Conservation (phyloP, 2,888 invertebrate species). For the Masnerella sp. region DNA sequence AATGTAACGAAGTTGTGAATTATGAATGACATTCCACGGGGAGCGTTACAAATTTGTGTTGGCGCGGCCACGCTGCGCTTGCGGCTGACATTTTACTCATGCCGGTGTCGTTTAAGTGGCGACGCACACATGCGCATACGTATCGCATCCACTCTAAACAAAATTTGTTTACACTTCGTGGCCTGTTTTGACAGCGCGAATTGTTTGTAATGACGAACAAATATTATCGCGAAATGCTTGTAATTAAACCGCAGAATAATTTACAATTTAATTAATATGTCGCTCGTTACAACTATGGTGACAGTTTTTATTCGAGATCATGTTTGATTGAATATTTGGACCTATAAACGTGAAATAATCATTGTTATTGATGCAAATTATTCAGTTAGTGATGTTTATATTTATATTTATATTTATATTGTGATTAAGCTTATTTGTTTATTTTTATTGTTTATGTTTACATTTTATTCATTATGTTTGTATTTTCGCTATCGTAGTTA, state of each 20-base stretch:
- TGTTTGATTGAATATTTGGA: no score
- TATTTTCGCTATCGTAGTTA: no score
- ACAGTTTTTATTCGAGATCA: no score
- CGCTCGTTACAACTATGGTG: no score
- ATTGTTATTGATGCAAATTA: no score
- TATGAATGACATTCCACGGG: constrained; percentile 44
- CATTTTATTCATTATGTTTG: no score
- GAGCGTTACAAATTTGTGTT: constrained; percentile 33
- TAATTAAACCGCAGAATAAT: background rate
- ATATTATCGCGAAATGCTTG: background rate
- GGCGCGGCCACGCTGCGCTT: constrained; percentile 5
- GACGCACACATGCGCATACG: background rate
- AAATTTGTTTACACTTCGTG: constrained; percentile 16
- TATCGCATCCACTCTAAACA: background rate
- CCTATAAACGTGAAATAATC: no score
- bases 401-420: no score
- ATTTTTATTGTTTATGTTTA: no score
- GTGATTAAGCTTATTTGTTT: no score
- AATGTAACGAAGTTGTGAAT: constrained; percentile 50
- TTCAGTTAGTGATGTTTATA: no score
- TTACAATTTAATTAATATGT: constrained; percentile 1
- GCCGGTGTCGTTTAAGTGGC: constrained; percentile 17
- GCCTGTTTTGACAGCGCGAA: constrained; percentile 4
- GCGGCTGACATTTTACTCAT: constrained; percentile 27
- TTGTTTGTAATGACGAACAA: background rate